Base-by-base conservation (phyloP, 2,888 invertebrate genomes). In the Harmothoe impar region DNA sequence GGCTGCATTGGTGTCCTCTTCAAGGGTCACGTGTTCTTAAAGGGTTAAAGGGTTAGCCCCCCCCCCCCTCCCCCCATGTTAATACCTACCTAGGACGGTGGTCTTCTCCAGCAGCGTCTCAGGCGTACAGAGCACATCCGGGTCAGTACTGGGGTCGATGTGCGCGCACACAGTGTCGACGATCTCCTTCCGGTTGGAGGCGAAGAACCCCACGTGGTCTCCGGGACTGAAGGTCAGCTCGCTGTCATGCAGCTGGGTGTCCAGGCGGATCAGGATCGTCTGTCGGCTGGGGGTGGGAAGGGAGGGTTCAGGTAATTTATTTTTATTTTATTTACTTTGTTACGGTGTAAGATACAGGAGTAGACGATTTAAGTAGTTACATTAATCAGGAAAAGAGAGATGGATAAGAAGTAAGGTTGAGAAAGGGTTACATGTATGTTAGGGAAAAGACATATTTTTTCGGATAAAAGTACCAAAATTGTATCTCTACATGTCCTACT, bases 191-290 rank as follows among this genome's bases (percentile, higher is more conserved):
- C 97, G 97, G 96, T 99, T 99, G 93, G 97, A 97, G 0, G 99
- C 98, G 94, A 98, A 97, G 91, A 99, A 98, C 17, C 98, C 99
- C 54, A 99, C 97, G 95, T 99, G 99, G 96, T 99, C 99, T 0
- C 99, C 99, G 0, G 99, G 98, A 91, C 97, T 97, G 94, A 98
- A 99, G 68, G 86, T 10, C 17, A 84, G 56, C 56, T 84, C 84
- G 23, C 56, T 62, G 81, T 52, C 56, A 62, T 90, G 56, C 12
- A 29, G 10, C 25, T 52, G 54, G 0, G 54, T 54, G 62, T 68
- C 68, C 68, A 90, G 25, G 23, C 72, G 33, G 31, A 90, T 25
- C 20, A 90, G 72, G 31, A 90, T 85, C 33, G 90, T 90, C 86
- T 86, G 85, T 0, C 90, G 90, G 29, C 90, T 90, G 35, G 17